phyloP scores from a whole-genome alignment of 1,140 invertebrate genomes.

The Drosophila ambigua region DNA sequence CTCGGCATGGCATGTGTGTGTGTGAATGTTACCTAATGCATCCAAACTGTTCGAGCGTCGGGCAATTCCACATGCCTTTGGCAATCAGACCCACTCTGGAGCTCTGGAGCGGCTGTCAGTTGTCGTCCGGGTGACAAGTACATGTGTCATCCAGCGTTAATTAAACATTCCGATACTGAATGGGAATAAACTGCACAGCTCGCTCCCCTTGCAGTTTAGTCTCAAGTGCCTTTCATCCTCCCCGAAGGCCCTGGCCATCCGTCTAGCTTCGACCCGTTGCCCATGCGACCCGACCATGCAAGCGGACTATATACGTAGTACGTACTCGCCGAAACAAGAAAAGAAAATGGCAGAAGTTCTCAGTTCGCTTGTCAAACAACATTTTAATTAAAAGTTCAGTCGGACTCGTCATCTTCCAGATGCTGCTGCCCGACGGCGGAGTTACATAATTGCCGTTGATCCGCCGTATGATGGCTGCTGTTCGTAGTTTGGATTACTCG shows the following conservation, averaged over 20 bases:
- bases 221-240: background rate
- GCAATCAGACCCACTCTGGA: background rate
- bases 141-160: constrained; percentile 28
- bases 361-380: constrained; percentile 32
- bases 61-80: constrained; percentile 7
- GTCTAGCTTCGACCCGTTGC: too few species aligned
- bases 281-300: too few species aligned
- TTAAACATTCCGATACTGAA: constrained; percentile 24
- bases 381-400: constrained; percentile 56
- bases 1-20: too few species aligned
- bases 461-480: constrained; percentile 24
- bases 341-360: constrained; percentile 6
- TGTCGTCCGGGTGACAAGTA: constrained; percentile 18
- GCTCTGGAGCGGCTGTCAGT: background rate
- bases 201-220: constrained; percentile 4
- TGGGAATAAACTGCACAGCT: constrained; percentile 7
- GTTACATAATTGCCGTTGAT: constrained; percentile 37
- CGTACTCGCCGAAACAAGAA: background rate
- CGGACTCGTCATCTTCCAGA: constrained; percentile 3
- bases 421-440: constrained; percentile 3
- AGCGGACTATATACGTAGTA: background rate
- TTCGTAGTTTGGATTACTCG: background rate
- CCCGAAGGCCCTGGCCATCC: background rate
- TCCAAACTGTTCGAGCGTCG: background rate
- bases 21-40: background rate